Conservation (phyloP, 2,113 vertebrate species). For the Ibidorhyncha struthersii region DNA sequence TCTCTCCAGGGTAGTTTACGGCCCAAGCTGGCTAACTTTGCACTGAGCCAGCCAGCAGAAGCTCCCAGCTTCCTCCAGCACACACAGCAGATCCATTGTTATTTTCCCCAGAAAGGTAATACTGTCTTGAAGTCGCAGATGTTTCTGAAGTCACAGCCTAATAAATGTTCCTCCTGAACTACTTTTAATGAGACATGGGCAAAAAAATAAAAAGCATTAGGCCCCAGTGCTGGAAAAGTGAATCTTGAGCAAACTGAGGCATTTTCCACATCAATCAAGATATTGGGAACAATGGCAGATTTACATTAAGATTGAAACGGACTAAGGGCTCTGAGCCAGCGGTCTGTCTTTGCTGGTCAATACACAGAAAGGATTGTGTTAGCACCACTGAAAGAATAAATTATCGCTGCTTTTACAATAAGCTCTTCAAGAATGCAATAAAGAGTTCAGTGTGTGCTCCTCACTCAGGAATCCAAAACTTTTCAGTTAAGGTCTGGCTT, state of each 20-base stretch:
- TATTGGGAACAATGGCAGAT: slow-evolving; percentile 25
- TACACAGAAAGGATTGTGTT: slow-evolving; percentile 67
- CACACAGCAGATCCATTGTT: background rate
- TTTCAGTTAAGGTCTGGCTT: slow-evolving; percentile 58
- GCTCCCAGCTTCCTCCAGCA: background rate
- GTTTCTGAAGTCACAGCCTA: background rate
- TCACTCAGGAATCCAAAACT: slow-evolving; percentile 70
- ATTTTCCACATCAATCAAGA: slow-evolving; percentile 29
- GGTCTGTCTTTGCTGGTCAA: slow-evolving; percentile 57
- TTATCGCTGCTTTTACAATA: slow-evolving; percentile 66
- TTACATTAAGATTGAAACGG: slow-evolving; percentile 15
- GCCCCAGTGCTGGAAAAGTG: background rate
- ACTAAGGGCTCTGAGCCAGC: slow-evolving; percentile 38
- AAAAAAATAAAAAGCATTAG: background rate
- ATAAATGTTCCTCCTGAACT: background rate
- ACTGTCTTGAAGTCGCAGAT: background rate
- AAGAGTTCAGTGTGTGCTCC: slow-evolving; percentile 66
- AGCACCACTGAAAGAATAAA: slow-evolving; percentile 65
- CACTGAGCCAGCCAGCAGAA: background rate
- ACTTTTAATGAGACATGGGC: background rate
- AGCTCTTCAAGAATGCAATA: slow-evolving; percentile 68
- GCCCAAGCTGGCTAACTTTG: background rate
- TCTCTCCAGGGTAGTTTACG: fast-evolving
- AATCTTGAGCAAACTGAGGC: background rate
- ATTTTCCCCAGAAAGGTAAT: background rate